phyloP scores from a whole-genome alignment of 2,888 invertebrate species.

The Rhabditoides inermis region DNA sequence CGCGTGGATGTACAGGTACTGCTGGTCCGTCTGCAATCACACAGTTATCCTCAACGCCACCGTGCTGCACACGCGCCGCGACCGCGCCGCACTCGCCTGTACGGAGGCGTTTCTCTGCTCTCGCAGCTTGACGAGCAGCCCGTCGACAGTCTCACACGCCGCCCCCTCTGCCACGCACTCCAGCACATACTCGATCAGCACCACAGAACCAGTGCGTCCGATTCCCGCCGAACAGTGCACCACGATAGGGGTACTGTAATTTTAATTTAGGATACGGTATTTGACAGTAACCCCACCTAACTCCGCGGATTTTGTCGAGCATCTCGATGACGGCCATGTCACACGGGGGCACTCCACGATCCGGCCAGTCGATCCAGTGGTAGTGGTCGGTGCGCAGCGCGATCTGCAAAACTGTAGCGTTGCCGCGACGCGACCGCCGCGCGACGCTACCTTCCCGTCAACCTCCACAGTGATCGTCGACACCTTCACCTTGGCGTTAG shows the following conservation, averaged over 20 bases:
- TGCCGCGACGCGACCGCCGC: too few species aligned
- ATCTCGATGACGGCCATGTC: slow-evolving; percentile 19
- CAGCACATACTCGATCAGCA: slow-evolving; percentile 26
- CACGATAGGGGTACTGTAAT: slow-evolving; percentile 17
- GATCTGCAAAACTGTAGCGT: too few species aligned
- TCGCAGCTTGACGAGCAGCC: slow-evolving; percentile 21
- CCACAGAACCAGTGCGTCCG: slow-evolving; percentile 26
- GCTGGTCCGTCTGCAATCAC: slow-evolving; percentile 25
- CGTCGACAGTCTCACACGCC: slow-evolving; percentile 14
- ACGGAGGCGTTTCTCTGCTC: slow-evolving; percentile 23
- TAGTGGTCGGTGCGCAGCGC: slow-evolving; percentile 15
- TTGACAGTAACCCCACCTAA: slow-evolving; percentile 13
- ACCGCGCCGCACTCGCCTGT: slow-evolving; percentile 9
- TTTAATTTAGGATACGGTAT: too few species aligned
- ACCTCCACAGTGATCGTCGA: slow-evolving; percentile 11
- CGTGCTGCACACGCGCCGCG: too few species aligned
- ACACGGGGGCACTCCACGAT: slow-evolving; percentile 21
- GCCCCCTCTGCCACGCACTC: slow-evolving; percentile 15
- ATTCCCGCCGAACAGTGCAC: slow-evolving; percentile 32
- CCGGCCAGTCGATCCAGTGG: slow-evolving; percentile 32
- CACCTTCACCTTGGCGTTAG: slow-evolving; percentile 12
- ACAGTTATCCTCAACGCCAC: not conserved
- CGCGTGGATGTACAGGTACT: slow-evolving; percentile 28
- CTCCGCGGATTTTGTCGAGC: slow-evolving; percentile 8
- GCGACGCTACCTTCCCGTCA: not conserved